Conservation (phyloP, 2,113 vertebrate genomes). For the Monarcha castaneiventris region DNA sequence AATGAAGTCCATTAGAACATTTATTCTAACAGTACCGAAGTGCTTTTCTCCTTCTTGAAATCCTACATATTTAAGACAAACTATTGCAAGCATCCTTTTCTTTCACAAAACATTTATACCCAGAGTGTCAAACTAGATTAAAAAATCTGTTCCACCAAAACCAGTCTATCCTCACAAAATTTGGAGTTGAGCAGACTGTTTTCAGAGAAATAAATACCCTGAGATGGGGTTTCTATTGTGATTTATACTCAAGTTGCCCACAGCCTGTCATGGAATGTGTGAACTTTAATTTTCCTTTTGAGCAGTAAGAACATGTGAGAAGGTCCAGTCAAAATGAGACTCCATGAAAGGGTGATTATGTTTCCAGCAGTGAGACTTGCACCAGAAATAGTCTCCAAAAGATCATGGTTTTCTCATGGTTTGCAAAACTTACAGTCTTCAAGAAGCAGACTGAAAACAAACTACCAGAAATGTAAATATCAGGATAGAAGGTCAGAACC, state of each 20-base stretch:
- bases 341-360: neutral
- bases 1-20: neutral
- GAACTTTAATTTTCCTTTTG: neutral
- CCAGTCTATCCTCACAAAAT: neutral
- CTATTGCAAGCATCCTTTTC: neutral
- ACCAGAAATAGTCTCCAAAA: neutral
- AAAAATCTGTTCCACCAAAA: neutral
- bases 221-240: neutral
- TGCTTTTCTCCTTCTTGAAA: neutral
- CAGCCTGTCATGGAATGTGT: fast-evolving
- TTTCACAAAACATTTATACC: neutral
- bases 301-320: neutral
- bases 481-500: neutral
- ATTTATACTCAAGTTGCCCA: neutral
- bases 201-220: neutral
- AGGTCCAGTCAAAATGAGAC: neutral
- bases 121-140: neutral
- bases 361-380: neutral
- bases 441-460: neutral
- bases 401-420: neutral
- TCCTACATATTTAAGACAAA: neutral
- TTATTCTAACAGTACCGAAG: neutral
- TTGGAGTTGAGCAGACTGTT: neutral
- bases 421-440: neutral
- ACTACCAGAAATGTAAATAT: neutral